Percentiles rank a stretch among this genome's conserved stretches.
Conservation (phyloP, 2,888 invertebrate genomes). For the Eulithis prunata region DNA sequence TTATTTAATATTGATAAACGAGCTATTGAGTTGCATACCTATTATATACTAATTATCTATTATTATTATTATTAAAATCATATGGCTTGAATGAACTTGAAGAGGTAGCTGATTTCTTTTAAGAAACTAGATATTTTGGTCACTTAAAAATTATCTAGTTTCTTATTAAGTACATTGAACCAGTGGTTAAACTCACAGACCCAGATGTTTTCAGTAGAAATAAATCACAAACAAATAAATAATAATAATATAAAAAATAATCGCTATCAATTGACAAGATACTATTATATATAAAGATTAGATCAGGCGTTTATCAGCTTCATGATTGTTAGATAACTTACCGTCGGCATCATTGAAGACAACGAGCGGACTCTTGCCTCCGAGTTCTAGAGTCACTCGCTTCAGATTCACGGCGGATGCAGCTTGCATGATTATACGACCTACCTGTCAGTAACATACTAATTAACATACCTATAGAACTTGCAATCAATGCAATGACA, state of each 20-base stretch:
- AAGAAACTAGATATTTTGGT: too few relatives aligned
- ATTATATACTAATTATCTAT: too few relatives aligned
- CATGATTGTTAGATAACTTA: conserved; percentile 59
- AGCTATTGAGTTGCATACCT: conserved; percentile 47
- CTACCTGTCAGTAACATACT: conserved; percentile 51
- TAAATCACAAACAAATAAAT: too few relatives aligned
- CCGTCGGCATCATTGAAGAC: conserved; percentile 91
- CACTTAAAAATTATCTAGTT: too few relatives aligned
- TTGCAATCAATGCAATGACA: background rate
- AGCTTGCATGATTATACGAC: conserved; percentile 84
- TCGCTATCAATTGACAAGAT: background rate
- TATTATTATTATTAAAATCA: too few relatives aligned
- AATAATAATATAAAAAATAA: background rate
- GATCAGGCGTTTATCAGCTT: background rate
- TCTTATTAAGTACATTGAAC: too few relatives aligned
- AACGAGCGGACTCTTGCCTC: conserved; percentile 95
- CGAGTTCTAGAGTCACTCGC: conserved; percentile 92
- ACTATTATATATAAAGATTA: background rate
- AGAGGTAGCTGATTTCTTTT: too few relatives aligned
- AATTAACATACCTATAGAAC: background rate
- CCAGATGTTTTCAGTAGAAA: too few relatives aligned
- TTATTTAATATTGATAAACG: conserved; percentile 48
- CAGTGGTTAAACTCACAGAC: too few relatives aligned
- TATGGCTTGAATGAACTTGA: too few relatives aligned
- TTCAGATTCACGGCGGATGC: conserved; percentile 92